Evolutionary conservation across 1,140 invertebrate species (phyloP).

Genomic region (Calycopis cecrops): DNA sequence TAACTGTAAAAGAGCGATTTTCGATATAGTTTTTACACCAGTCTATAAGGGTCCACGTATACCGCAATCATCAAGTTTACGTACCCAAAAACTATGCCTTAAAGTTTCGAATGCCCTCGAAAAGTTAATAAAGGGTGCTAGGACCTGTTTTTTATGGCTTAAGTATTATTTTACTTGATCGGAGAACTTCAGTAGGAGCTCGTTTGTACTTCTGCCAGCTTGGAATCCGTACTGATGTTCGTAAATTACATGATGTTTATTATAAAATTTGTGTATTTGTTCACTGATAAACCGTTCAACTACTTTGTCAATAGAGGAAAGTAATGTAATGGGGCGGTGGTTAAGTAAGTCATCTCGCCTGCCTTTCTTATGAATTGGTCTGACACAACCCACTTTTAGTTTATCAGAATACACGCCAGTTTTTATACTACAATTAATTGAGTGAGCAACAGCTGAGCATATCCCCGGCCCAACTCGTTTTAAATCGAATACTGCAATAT

Average conservation of each 20-base stretch:
- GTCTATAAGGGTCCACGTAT: constrained; percentile 25
- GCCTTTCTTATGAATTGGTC: constrained; percentile 34
- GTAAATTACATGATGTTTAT: constrained; percentile 24
- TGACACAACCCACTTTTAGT: constrained; percentile 27
- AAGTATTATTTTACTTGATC: no score
- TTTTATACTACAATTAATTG: constrained; percentile 27
- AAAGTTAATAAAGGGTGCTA: constrained; percentile 31
- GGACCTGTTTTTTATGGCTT: constrained; percentile 25
- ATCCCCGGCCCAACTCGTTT: constrained; percentile 17
- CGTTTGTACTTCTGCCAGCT: constrained; percentile 20
- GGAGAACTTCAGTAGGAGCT: constrained; percentile 29
- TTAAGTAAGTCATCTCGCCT: no score
- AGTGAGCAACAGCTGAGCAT: constrained; percentile 21
- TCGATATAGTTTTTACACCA: constrained; percentile 27
- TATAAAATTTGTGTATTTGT: constrained; percentile 33
- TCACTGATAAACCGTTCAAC: constrained; percentile 32
- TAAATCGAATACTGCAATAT: constrained; percentile 27
- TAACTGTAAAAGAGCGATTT: constrained; percentile 21
- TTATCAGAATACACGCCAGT: constrained; percentile 25
- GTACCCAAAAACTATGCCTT: constrained; percentile 18
- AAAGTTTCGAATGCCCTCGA: constrained; percentile 34
- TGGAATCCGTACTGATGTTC: constrained; percentile 29
- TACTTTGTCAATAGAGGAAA: constrained; percentile 35
- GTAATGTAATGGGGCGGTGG: constrained; percentile 30
- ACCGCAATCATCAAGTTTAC: constrained; percentile 26